phyloP scores from a whole-genome alignment of 1,140 invertebrate species.

The Ooceraea biroi region DNA sequence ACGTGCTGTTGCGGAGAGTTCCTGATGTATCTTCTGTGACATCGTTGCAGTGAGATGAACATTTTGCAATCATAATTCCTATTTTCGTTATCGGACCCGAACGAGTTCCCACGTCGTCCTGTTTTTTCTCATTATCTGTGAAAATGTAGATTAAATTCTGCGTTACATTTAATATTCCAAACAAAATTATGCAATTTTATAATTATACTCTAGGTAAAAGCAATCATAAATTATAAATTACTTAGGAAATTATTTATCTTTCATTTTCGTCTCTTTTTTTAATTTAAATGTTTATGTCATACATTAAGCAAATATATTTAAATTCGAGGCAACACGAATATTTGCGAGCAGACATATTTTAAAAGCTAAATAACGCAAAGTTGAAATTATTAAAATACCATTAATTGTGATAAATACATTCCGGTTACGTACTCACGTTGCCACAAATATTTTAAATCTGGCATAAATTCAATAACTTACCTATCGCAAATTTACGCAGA shows the following conservation, averaged over 20 bases:
- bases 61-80: slow-evolving; percentile 26
- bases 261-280: slow-evolving; percentile 10
- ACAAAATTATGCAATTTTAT: not conserved
- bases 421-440: no score
- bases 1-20: slow-evolving; percentile 3
- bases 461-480: not conserved
- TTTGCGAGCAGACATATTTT: no score
- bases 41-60: slow-evolving; percentile 5
- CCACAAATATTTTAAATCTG: not conserved
- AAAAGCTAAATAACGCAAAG: no score
- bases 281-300: not conserved
- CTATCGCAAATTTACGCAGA: slow-evolving; percentile 17
- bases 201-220: slow-evolving; percentile 30
- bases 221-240: slow-evolving; percentile 17
- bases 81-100: slow-evolving; percentile 40
- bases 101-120: slow-evolving; percentile 28
- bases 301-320: no score
- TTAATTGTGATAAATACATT: no score
- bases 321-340: no score
- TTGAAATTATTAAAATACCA: no score
- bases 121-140: slow-evolving; percentile 36
- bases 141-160: slow-evolving; percentile 30
- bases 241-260: not conserved
- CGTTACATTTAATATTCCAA: slow-evolving; percentile 15
- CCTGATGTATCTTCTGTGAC: slow-evolving; percentile 3